Percentiles rank a stretch among this genome's conserved stretches.
phyloP scores from a whole-genome alignment of 2,113 vertebrate genomes.

The Capreolus pygargus region DNA sequence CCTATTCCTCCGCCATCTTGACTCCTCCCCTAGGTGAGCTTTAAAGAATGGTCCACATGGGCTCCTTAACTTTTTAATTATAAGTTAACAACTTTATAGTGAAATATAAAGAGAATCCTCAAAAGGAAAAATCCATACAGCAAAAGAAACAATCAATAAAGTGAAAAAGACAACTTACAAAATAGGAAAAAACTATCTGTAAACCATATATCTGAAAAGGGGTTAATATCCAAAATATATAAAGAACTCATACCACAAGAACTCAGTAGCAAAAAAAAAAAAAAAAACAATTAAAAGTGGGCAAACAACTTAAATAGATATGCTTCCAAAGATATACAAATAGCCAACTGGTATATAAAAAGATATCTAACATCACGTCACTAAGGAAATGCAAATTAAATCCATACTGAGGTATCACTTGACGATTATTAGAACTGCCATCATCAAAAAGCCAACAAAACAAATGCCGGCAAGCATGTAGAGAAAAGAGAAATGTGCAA shows the following conservation, averaged over 20 bases:
- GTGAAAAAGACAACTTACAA: neutral
- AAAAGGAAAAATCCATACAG: neutral
- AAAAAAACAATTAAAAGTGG: neutral
- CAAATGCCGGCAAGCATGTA: neutral
- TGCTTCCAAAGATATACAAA: neutral
- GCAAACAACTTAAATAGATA: neutral
- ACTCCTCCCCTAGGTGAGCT: neutral
- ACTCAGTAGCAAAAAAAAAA: neutral
- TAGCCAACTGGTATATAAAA: neutral
- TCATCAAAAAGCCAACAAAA: neutral
- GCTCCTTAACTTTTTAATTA: neutral
- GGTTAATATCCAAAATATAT: neutral
- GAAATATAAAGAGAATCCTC: constrained; percentile 21
- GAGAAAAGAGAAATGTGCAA: neutral
- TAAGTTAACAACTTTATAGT: constrained; percentile 3
- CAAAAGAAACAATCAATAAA: neutral
- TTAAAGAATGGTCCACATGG: neutral
- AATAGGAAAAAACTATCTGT: neutral
- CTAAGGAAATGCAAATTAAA: neutral
- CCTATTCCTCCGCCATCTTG: too few relatives aligned
- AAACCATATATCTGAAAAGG: neutral
- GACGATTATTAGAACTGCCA: neutral
- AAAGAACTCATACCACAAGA: neutral
- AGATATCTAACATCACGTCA: neutral
- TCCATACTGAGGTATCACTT: neutral